Evolutionary conservation across 2,797 vertebrate species (phyloP).

Genomic region (Rallus crepitans): DNA sequence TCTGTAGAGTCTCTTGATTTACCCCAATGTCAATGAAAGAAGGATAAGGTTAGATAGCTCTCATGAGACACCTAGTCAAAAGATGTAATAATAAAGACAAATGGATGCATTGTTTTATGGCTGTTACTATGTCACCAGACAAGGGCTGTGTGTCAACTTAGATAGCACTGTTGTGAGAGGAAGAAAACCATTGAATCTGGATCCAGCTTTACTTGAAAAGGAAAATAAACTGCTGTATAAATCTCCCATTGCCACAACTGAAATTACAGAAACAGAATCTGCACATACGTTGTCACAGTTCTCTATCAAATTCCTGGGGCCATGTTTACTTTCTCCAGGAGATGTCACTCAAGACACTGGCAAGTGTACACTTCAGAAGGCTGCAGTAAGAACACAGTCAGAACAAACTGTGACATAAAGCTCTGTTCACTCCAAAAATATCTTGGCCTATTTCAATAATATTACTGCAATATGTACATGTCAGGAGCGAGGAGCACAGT

Average conservation of each 20-base stretch:
- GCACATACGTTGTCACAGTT: neutral
- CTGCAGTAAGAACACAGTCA: neutral
- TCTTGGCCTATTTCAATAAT: slow-evolving; percentile 7
- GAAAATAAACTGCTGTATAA: neutral
- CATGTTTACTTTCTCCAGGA: slow-evolving; percentile 54
- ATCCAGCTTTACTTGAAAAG: neutral
- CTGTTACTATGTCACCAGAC: neutral
- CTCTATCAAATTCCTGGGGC: slow-evolving; percentile 7
- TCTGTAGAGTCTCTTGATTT: neutral
- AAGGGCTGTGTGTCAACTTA: neutral
- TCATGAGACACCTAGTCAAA: neutral
- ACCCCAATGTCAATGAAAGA: neutral
- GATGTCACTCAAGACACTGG: slow-evolving; percentile 53
- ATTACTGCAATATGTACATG: neutral
- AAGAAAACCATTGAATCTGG: neutral
- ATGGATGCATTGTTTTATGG: slow-evolving; percentile 7
- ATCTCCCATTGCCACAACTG: neutral
- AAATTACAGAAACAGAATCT: neutral
- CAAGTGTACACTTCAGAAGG: slow-evolving; percentile 18
- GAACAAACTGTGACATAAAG: neutral
- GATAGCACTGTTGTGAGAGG: neutral
- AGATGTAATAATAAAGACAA: neutral
- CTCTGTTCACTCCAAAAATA: slow-evolving; percentile 21
- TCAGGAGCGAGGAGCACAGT: neutral
- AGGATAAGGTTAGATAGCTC: neutral